A percentile compares a stretch with the other conserved stretches of the same genome.
Conservation (phyloP, 2,888 invertebrate species). For the Caenorhabditis sp. region DNA sequence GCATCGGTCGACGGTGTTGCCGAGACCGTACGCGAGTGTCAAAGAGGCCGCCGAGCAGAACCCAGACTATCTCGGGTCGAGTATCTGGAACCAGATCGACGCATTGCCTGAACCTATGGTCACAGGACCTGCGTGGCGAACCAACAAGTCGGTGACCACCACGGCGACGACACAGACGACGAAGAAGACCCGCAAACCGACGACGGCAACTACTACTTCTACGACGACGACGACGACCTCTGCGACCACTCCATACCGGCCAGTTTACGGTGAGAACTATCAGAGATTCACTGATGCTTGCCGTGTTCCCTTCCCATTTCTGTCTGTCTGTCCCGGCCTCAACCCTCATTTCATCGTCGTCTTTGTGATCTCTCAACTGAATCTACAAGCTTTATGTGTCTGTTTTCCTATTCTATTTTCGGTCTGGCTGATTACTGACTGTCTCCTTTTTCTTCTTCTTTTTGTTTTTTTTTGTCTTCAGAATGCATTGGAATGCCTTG, state of each 20-base stretch:
- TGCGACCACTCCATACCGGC: constrained; percentile 33
- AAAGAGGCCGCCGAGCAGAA: constrained; percentile 71
- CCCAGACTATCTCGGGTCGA: constrained; percentile 72
- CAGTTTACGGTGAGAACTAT: constrained; percentile 57
- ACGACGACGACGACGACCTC: constrained; percentile 43
- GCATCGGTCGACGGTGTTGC: constrained; percentile 64
- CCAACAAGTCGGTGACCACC: constrained; percentile 54
- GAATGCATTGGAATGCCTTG: constrained; percentile 19
- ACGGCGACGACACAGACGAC: constrained; percentile 56
- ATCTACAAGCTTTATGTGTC: constrained; percentile 18
- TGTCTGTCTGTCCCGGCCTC: constrained; percentile 47
- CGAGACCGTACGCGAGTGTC: constrained; percentile 73
- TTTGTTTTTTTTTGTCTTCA: not conserved
- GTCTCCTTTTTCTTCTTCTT: not conserved
- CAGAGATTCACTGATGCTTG: constrained; percentile 18
- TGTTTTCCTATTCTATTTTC: constrained; percentile 9
- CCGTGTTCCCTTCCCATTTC: constrained; percentile 38
- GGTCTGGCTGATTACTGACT: not conserved
- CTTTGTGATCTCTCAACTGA: constrained; percentile 27
- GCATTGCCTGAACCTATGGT: constrained; percentile 68
- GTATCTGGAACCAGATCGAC: constrained; percentile 69
- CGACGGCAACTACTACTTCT: constrained; percentile 48
- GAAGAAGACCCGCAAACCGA: constrained; percentile 44
- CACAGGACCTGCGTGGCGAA: constrained; percentile 73
- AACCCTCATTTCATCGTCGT: constrained; percentile 36